Evolutionary conservation across 2,797 vertebrate genomes (phyloP), one percentile per base, ranked within the genome.

Genomic region (Onychomys arenicola): DNA sequence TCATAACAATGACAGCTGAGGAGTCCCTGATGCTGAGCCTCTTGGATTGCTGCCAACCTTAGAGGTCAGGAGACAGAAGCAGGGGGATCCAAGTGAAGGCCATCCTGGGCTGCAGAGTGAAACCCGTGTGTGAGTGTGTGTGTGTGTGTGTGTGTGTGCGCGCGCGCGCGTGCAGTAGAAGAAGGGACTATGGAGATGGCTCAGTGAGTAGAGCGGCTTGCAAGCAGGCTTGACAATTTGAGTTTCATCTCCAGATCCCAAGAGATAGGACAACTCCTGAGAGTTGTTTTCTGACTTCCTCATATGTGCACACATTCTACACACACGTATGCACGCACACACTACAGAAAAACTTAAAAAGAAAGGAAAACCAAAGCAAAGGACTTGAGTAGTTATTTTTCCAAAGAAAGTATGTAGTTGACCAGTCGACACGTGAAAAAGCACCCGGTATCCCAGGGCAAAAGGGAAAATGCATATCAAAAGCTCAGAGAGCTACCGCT

Each of bases 1-100:
- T 29, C 2, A 0, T 12, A n/a, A 11, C 29, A 25, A 17, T 10
- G 0, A 40, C 29, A 21, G 13, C 14, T 7, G 61, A 87, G 65
- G n/a, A 81, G 23, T 23, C 23, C 4, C 10, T 61, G 40, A 43
- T 13, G 2, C 6, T 0, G 34, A 49, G 16, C 6, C 3, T 57
- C 65, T 82, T 76, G 82, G 27, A 21, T 37, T 34, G 4, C 9
- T 61, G 23, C 40, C 11, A 46, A 46, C 65, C 10, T 25, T 67
- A 49, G 3, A 14, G 25, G 29, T 49, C 63, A 67, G 29, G 32
- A n/a, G 11, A 49, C 61, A 67, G 19, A n/a, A 25, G 43, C 25
- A 43, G 57, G 12, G 57, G 52, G 37, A 40, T 83, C 57, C 81
- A 29, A 82, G 55, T 25, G 25, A 37, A 82, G 80, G n/a, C 23